A percentile compares a stretch with the other conserved stretches of the same genome.
phyloP scores from a whole-genome alignment of 2,113 vertebrate genomes.

The Paradoxurus hermaphroditus region DNA sequence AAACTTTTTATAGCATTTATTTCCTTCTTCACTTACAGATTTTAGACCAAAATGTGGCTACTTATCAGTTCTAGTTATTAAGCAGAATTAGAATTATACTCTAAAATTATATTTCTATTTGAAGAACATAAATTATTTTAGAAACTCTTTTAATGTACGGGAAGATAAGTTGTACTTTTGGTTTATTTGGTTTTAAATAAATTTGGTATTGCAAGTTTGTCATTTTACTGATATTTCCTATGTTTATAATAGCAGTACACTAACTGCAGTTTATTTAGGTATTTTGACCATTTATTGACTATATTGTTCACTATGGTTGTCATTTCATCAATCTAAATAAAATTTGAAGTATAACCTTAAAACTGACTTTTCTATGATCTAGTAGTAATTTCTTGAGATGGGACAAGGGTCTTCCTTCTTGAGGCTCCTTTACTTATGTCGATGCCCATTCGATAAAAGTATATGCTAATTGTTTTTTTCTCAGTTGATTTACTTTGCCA shows the following conservation, averaged over 20 bases:
- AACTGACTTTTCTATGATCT: neutral
- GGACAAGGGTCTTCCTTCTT: neutral
- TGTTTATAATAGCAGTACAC: neutral
- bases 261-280: neutral
- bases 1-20: neutral
- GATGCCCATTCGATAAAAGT: neutral
- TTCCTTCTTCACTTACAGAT: neutral
- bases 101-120: slow-evolving; percentile 1
- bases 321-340: slow-evolving; percentile 2
- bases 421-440: neutral
- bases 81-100: neutral
- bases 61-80: neutral
- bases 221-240: neutral
- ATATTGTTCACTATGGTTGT: neutral
- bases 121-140: neutral
- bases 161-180: neutral
- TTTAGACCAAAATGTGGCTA: neutral
- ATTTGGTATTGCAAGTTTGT: neutral
- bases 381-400: neutral
- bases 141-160: neutral
- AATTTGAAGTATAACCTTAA: neutral
- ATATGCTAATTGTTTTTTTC: neutral
- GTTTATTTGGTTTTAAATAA: neutral
- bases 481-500: neutral
- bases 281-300: neutral